These are phyloP conservation scores for Sceliomorpha sp. DNA, from an alignment of 2,888 invertebrate genomes.

Conservation along the genomic window DNA sequence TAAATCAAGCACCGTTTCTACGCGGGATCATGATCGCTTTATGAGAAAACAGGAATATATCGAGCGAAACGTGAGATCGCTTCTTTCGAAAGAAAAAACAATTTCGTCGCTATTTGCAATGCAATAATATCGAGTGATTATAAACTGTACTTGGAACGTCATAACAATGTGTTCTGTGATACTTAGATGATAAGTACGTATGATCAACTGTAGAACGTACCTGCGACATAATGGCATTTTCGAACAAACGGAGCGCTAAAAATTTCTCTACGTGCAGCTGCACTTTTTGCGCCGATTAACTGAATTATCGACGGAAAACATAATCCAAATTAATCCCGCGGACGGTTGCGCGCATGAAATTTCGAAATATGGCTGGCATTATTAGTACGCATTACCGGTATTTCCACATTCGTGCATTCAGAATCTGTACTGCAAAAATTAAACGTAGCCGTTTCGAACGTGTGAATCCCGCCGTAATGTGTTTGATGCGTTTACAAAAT, in stretches of 20 bases:
- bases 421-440: slow-evolving; percentile 7
- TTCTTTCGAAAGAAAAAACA: slow-evolving; percentile 3
- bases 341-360: slow-evolving; percentile 32
- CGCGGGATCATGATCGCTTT: too few species aligned
- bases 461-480: neutral
- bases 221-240: slow-evolving; percentile 36
- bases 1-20: slow-evolving; percentile 8
- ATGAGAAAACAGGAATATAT: too few species aligned
- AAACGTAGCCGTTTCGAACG: neutral
- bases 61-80: slow-evolving; percentile 1
- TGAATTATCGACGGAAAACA: slow-evolving; percentile 47
- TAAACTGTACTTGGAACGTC: neutral
- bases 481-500: too few species aligned
- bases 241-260: slow-evolving; percentile 46
- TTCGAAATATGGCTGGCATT: slow-evolving; percentile 36
- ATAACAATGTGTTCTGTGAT: slow-evolving; percentile 17
- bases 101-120: slow-evolving; percentile 2
- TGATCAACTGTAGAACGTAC: slow-evolving; percentile 26
- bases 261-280: slow-evolving; percentile 34
- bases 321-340: slow-evolving; percentile 45
- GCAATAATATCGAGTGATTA: slow-evolving; percentile 13
- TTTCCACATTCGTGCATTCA: slow-evolving; percentile 19
- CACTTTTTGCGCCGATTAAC: slow-evolving; percentile 50
- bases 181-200: slow-evolving; percentile 31
- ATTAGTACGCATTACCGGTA: slow-evolving; percentile 43